Base-by-base conservation (phyloP, 1,140 invertebrate genomes). In the Pogonognathellus flavescens region DNA sequence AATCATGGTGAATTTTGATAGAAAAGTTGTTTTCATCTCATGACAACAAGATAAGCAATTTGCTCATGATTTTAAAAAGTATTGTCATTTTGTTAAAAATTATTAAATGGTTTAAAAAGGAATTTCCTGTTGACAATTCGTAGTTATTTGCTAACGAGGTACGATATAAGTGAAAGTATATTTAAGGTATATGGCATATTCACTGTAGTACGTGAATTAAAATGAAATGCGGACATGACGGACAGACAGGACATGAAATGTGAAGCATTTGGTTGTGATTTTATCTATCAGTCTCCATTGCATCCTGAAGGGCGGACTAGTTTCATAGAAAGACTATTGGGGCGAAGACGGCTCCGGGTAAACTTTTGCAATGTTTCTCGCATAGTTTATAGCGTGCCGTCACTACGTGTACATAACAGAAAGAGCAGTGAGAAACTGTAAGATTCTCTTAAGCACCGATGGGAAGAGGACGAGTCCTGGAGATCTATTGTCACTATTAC, bases 301-400 rank as follows among this genome's bases (percentile, higher is more conserved):
- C 31, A 76, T 76, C 14, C 49, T 76, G 70, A 76, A 76, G 49
- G 31, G 31, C 1, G 31, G 31, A 41, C 31, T 76, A 76, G 70
- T 76, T 76, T n/a, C 31, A 41, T 41, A 41, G 31, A 6, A 41
- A 41, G 31, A 41, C 31, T 41, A 41, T 3, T 3, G 18, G 41
- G 66, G 16, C 10, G 70, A 41, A 76, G 41, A 76, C 49, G 31
- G 31, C 1, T n/a, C n/a, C 31, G 1, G 31, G 31, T 41, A 41
- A 41, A 41, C 31, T 76, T 76, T 50, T 16, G 70, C 41, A 41
- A n/a, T 76, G 31, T 25, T 31, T 50, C 70, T 76, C 31, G 18
- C 31, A 76, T 76, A 76, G 70, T 76, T 76, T 76, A 31, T 76
- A 13, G 22, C 20, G 14, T 25, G 62, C 14, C 62, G 70, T 76